These are phyloP conservation scores for Ascidia mentula DNA, from an alignment of 23 tunicate genomes.

Conservation along the genomic window DNA sequence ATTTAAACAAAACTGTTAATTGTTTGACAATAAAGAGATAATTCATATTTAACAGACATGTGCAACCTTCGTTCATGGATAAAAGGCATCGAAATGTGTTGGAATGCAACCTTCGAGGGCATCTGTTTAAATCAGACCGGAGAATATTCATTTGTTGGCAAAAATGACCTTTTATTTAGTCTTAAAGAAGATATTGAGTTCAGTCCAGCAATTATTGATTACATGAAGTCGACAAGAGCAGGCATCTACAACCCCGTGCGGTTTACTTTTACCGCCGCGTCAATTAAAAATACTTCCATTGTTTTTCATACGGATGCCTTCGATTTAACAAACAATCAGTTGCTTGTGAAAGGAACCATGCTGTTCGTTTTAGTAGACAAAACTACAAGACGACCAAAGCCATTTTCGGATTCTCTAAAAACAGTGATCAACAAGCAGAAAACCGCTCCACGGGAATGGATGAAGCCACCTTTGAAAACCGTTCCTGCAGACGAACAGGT, in stretches of 20 bases:
- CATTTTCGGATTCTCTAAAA: not conserved
- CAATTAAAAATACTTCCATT: not conserved
- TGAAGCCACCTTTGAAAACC: not conserved
- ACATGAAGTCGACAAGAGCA: not conserved
- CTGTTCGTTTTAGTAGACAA: not conserved
- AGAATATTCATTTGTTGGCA: no score
- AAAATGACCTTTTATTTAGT: not conserved
- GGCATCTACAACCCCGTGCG: not conserved
- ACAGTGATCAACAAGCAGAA: not conserved
- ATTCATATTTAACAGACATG: not conserved
- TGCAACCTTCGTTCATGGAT: not conserved
- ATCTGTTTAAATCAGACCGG: no score
- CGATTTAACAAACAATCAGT: not conserved
- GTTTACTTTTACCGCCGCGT: not conserved
- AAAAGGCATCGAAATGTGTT: not conserved
- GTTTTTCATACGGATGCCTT: not conserved
- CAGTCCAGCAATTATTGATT: not conserved
- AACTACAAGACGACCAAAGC: not conserved
- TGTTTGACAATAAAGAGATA: no score
- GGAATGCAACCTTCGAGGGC: not conserved
- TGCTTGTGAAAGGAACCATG: not conserved
- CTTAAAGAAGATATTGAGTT: not conserved
- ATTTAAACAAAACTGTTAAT: no score
- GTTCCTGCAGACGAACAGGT: not conserved
- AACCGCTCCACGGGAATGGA: not conserved